Evolutionary conservation across 2,113 vertebrate genomes (phyloP).

Genomic region (Gymnorhina tibicen): DNA sequence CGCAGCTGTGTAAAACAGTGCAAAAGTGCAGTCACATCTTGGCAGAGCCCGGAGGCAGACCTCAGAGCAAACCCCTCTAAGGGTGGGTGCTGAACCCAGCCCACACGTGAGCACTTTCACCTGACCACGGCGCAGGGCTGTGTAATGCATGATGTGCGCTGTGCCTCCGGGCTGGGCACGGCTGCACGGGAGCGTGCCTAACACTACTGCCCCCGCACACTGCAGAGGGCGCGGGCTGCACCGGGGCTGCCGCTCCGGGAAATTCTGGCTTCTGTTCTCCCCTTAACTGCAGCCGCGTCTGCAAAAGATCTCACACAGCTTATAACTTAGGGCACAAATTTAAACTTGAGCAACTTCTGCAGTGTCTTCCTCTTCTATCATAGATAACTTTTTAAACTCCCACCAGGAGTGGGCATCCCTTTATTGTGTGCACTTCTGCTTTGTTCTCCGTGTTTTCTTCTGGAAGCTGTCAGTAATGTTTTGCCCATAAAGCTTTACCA

Average conservation of each 20-base stretch:
- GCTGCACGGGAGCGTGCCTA: not conserved
- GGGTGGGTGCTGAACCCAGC: not conserved
- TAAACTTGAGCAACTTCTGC: not conserved
- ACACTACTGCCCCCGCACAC: not conserved
- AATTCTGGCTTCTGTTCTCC: not conserved
- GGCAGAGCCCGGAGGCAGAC: not conserved
- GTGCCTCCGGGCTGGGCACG: not conserved
- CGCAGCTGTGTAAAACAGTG: not conserved
- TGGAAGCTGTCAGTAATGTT: rapidly evolving
- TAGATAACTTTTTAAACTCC: not conserved
- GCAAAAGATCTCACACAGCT: not conserved
- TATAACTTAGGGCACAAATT: not conserved
- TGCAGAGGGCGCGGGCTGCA: not conserved
- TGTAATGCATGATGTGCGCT: not conserved
- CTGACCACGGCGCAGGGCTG: not conserved
- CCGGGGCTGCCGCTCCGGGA: not conserved
- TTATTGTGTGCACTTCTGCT: not conserved
- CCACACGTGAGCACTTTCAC: not conserved
- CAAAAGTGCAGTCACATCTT: not conserved
- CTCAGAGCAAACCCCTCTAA: not conserved
- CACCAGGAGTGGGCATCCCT: not conserved
- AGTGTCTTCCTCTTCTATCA: not conserved
- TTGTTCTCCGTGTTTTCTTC: not conserved
- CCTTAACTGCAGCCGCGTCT: not conserved
- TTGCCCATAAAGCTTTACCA: not conserved